Base-by-base conservation (phyloP, 2,888 invertebrate species). In the Dendrolimus pini region DNA sequence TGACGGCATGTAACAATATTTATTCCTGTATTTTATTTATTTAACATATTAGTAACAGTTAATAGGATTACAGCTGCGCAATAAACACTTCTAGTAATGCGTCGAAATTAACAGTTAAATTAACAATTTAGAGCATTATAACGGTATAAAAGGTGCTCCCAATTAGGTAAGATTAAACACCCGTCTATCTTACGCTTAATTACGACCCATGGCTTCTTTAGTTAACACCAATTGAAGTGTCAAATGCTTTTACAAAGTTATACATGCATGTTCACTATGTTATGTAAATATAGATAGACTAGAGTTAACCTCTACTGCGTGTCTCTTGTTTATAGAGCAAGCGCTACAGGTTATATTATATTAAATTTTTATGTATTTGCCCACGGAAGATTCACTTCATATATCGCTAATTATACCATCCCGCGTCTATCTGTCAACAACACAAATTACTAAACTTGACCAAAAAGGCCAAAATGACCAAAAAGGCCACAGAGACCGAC, bases 171-270 rank as follows among this genome's bases (percentile, higher is more conserved):
- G 52, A 57, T 62, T 65, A 69, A 68, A 69, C 65, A 63, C 69
- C 65, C 65, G 67, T 63, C 62, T 63, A 64, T 61, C 64, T 65
- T 62, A 61, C 62, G 59, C 65, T 58, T 69, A 76, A 76, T 75
- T 71, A 62, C 62, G 72, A 73, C 71, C 72, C 68, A 64, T 71
- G 70, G 71, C 72, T 68, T 65, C 65, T 68, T 63, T 56, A 71
- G 67, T 83, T 82, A 82, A 83, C 80, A 74, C 79, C 82, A 83
- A 82, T 76, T 83, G 71, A 70, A 71, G 70, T 75, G 80, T 80
- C 78, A 82, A 83, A 75, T 76, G 75, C 70, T 70, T 71, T 70
- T 72, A 47, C 6, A 10, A 47, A 47, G 9, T 47, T 10, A 9
- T 47, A 47, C 12, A 9, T 47, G 47, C 12, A 47, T 47, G 9